phyloP scores from a whole-genome alignment of 2,113 vertebrate species.

The Pterocles orientalis region DNA sequence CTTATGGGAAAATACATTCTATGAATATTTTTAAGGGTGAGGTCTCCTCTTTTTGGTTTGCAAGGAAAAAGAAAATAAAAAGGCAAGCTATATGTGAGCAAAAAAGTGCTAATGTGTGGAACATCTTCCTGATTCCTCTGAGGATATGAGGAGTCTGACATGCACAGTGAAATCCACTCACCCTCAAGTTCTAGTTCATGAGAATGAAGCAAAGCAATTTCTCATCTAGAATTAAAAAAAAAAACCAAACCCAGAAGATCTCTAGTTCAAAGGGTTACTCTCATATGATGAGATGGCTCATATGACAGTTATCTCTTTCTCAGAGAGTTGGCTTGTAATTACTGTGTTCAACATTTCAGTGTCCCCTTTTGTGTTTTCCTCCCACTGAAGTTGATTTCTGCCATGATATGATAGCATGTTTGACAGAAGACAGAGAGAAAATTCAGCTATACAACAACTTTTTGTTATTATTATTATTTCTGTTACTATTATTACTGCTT shows the following conservation, averaged over 20 bases:
- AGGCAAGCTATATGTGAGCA: fast-evolving
- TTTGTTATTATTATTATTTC: background rate
- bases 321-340: background rate
- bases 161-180: background rate
- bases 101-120: background rate
- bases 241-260: background rate
- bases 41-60: background rate
- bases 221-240: background rate
- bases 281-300: too few relatives aligned
- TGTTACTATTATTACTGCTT: background rate
- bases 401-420: background rate
- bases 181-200: background rate
- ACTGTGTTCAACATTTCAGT: background rate
- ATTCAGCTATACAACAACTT: background rate
- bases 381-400: background rate
- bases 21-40: background rate
- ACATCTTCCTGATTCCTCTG: background rate
- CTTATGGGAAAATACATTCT: background rate
- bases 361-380: background rate
- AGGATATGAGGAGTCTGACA: background rate
- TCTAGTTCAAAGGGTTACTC: background rate
- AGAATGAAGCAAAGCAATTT: background rate
- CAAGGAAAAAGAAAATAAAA: background rate
- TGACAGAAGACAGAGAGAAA: background rate
- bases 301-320: background rate